Evolutionary conservation across 2,113 vertebrate genomes (phyloP).

Genomic region (Addax nasomaculatus): DNA sequence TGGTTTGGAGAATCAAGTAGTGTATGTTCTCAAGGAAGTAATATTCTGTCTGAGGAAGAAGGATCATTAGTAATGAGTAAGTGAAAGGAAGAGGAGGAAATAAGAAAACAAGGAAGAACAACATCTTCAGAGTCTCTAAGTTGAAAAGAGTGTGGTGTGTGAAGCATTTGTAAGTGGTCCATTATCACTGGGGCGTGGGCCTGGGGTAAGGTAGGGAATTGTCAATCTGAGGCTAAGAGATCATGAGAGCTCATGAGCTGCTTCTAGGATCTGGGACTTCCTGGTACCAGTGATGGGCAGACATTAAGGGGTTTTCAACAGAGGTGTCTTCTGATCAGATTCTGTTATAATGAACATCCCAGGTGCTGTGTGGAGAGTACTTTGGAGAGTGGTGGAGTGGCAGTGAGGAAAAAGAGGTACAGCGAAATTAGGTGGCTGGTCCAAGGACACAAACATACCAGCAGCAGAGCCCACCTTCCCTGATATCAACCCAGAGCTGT

Average conservation of each 20-base stretch:
- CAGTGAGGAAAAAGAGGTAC: background rate
- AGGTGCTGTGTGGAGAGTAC: background rate
- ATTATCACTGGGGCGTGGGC: accelerated
- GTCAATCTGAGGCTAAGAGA: background rate
- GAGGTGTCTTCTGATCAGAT: background rate
- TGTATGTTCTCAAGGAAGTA: background rate
- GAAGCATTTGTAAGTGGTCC: background rate
- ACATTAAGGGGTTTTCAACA: background rate
- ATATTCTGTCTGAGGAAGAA: background rate
- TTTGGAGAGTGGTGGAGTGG: background rate
- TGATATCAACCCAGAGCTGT: background rate
- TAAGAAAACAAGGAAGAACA: background rate
- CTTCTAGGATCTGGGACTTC: background rate
- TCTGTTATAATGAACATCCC: background rate
- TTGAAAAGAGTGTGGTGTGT: background rate
- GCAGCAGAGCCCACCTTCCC: background rate
- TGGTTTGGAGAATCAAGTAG: background rate
- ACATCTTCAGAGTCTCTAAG: background rate
- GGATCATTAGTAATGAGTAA: background rate
- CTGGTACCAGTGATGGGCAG: no score
- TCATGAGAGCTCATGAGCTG: background rate
- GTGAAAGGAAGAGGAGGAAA: background rate
- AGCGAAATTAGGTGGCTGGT: background rate
- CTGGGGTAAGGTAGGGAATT: no score
- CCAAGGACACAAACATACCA: background rate